Evolutionary conservation across 2,888 invertebrate species (phyloP), one percentile per base, ranked within the genome.

Genomic region (Sarcophaga variegata): DNA sequence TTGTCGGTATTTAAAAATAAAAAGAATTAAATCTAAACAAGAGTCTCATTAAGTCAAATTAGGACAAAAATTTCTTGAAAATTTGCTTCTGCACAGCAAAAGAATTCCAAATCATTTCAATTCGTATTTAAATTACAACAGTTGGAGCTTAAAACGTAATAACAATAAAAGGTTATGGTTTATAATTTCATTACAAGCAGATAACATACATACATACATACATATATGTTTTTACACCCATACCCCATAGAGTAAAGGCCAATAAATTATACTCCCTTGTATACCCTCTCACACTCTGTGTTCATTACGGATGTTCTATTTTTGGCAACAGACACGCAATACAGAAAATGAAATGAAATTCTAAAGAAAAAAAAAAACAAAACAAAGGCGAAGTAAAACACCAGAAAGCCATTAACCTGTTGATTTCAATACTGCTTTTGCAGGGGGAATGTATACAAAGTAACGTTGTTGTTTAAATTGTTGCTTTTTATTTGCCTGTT

Each of bases 401-500:
- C 37, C 66, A 72, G 79, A 82, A 88, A 87, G 88, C 82, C 80
- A 88, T 88, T 90, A 90, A 90, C 91, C 90, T 90, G 90, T 90
- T 90, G 90, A 88, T 17, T 71, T 76, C 14, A 54, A 14, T 80
- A 37, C 67, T 67, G 5, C 17, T 54, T 75, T 72, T 69, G 10
- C 20, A 14, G 10, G 27, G 62, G 62, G 59, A 70, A 63, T 27
- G 70, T 79, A 2, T n/a, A 37, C 74, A 14, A 25, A 63, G 49
- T 64, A 25, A 25, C 4, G 20, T 45, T 11, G 5, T 20, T 64
- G 12, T 2, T 27, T 17, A 27, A 27, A 12, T 64, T 8, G 27
- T 17, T 25, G 12, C 2, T 14, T 64, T 25, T 27, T 17, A 27
- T 17, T 64, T 27, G 14, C 14, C 27, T 37, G 22, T 64, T 27